Conservation (phyloP, 2,888 invertebrate genomes). For the Mellilla xanthometata region DNA sequence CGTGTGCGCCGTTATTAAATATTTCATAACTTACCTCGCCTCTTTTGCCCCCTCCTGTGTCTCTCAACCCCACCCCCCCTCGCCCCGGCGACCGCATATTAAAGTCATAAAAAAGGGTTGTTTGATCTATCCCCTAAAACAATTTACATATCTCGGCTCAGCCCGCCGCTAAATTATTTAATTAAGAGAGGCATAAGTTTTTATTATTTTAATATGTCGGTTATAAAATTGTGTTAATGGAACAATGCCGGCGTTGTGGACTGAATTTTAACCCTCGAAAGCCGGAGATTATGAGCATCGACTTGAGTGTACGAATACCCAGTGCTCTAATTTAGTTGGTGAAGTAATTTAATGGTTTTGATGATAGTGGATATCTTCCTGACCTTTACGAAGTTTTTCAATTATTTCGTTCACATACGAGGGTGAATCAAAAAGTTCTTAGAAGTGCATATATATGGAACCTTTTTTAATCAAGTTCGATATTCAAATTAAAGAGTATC, state of each 20-base stretch:
- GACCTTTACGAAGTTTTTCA: conserved; percentile 18
- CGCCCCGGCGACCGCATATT: conserved; percentile 78
- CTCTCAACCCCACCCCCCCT: conserved; percentile 48
- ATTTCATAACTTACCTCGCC: conserved; percentile 80
- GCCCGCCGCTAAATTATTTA: conserved; percentile 82
- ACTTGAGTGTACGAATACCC: conserved; percentile 51
- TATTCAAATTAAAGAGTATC: too few species aligned
- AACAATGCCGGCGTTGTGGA: conserved; percentile 65
- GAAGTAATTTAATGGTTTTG: conserved; percentile 35
- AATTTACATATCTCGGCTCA: conserved; percentile 83
- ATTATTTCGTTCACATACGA: conserved; percentile 18
- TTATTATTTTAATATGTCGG: conserved; percentile 83
- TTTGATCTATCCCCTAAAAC: conserved; percentile 84
- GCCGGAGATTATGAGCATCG: conserved; percentile 62
- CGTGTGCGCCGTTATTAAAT: conserved; percentile 83
- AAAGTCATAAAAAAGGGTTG: conserved; percentile 84
- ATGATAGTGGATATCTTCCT: conserved; percentile 29
- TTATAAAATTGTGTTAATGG: conserved; percentile 82
- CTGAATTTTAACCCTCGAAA: conserved; percentile 63
- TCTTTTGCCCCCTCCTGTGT: conserved; percentile 42
- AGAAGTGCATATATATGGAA: too few species aligned
- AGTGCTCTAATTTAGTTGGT: conserved; percentile 52
- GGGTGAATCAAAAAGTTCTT: too few species aligned
- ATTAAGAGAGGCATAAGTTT: conserved; percentile 84
- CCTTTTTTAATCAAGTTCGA: too few species aligned